Evolutionary conservation across 2,888 invertebrate species (phyloP), one percentile per base, ranked within the genome.

Genomic region (Lasius fuliginosus): DNA sequence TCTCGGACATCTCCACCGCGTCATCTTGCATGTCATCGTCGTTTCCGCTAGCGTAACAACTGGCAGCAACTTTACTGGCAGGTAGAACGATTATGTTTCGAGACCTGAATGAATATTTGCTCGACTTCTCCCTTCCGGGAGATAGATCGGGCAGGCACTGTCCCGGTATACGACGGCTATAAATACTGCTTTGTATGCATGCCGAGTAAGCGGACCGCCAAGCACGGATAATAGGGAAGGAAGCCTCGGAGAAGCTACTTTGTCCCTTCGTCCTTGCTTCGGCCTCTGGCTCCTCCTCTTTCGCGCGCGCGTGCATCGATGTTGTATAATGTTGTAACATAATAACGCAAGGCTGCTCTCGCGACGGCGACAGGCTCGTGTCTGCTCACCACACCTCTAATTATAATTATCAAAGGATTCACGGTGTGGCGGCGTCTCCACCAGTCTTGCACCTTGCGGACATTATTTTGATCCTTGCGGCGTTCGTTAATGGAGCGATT

Each of bases 181-280:
- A 93, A 93, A 93, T 93, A 93, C 91, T 90, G 91, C 89, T 93
- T 93, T 92, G 92, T 93, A 93, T 92, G 92, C 92, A 92, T 89
- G 91, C 85, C 87, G 88, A 88, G 84, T 86, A 87, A 92, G 87
- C 90, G 89, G 89, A 85, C 89, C 89, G 90, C 88, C 91, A 91
- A 90, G 91, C 91, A 88, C 90, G 88, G 90, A 92, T 92, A 92
- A 93, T 93, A 91, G 92, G 89, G 89, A 90, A 91, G 89, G 90
- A 88, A 74, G 76, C 74, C 86, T 79, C 75, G 46, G 88, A 86
- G 89, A 89, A 92, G 92, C 90, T 91, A 92, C 91, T 92, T 92
- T 92, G 92, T 92, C 87, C 46, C 79, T 81, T 81, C 73, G 79
- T 73, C 73, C 79, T 81, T 73, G 60, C 33, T 33, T 18, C 86